phyloP scores from a whole-genome alignment of 2,797 vertebrate genomes.

The Clarias pachynema region DNA sequence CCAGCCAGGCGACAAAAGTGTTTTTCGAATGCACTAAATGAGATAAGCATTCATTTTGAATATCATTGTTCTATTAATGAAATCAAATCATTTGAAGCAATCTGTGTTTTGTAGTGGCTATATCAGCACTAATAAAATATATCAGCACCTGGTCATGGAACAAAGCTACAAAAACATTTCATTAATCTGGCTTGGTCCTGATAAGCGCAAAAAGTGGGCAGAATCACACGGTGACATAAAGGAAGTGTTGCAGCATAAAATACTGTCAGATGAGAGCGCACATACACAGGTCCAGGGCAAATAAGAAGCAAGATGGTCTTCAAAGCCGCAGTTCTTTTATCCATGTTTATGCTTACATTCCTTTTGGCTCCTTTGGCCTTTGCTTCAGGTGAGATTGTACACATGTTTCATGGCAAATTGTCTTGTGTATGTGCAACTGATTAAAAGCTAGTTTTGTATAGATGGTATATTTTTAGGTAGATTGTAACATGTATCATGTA shows the following conservation, averaged over 20 bases:
- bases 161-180: not conserved
- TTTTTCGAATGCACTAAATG: not conserved
- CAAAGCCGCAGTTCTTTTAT: not conserved
- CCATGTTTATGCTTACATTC: not conserved
- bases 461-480: not conserved
- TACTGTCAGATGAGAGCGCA: not conserved
- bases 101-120: not conserved
- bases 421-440: not conserved
- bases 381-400: constrained; percentile 16
- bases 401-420: not conserved
- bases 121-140: not conserved
- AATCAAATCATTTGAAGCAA: not conserved
- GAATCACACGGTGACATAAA: not conserved
- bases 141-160: not conserved
- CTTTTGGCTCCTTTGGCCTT: not conserved
- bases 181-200: constrained; percentile 4
- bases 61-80: not conserved
- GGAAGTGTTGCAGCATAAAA: constrained; percentile 11
- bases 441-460: not conserved
- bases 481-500: not conserved
- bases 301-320: constrained; percentile 22
- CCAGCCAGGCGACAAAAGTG: too few species aligned
- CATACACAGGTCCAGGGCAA: not conserved
- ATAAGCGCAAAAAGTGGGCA: not conserved
- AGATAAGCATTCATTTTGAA: constrained; percentile 8